Base-by-base conservation (phyloP, 2,888 invertebrate species). In the Ophioninae sp. region DNA sequence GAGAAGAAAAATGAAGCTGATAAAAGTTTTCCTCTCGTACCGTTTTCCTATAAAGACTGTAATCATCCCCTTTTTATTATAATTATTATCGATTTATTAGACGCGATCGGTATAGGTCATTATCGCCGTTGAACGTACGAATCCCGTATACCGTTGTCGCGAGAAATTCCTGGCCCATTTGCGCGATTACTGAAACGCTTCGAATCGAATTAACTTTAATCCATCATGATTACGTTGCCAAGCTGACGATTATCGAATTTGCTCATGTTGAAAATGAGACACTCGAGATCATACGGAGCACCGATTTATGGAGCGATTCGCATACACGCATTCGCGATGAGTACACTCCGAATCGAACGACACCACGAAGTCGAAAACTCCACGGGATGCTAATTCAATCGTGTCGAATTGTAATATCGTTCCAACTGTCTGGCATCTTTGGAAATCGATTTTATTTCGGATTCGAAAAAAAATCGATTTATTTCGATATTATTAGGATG, bases 171-270 rank as follows among this genome's bases (percentile, higher is more conserved):
- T 61, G 57, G 10, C 37, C 79, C 83, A 83, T 85, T 83, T 61
- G 57, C 73, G 65, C 85, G 39, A 30, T n/a, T n/a, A 30, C n/a
- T 84, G 85, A 86, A 83, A 75, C 79, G 73, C 76, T 85, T 85
- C 84, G 89, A 90, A 91, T 90, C 89, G 87, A 90, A 91, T 92
- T 90, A 89, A 88, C 86, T 89, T 88, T 88, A 88, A 91, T 89
- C 85, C 87, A 81, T 85, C 86, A 81, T 86, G 87, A 88, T 89
- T 87, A 87, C 88, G 83, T 85, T 81, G 88, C 89, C 87, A 87
- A 50, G 87, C 57, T 86, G 85, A 86, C 85, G 78, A 88, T 89
- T 89, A 89, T 86, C 87, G 85, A 64, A 50, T 79, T 69, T 61
- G 20, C 39, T 21, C 56, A 56, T 37, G 56, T 50, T 17, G 41